Conservation (phyloP, 2,797 vertebrate species). For the Alcedo quadribrachys region DNA sequence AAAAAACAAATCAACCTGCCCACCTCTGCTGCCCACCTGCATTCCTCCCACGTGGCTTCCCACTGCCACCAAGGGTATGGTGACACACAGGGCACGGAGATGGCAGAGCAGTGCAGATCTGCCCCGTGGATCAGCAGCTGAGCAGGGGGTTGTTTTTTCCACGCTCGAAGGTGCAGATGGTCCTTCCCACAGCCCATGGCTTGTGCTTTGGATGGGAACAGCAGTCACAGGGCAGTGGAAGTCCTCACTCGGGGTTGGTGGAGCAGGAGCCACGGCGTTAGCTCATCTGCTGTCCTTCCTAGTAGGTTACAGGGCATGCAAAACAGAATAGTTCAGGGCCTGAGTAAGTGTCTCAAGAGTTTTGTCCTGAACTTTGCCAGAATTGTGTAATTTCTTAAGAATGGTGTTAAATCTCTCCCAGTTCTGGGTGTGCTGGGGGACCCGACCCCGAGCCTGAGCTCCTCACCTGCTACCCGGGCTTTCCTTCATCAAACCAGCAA, state of each 20-base stretch:
- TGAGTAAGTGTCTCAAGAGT: not conserved
- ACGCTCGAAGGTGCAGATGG: accelerated
- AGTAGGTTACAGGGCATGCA: not conserved
- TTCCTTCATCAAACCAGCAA: not conserved
- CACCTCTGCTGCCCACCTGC: not conserved
- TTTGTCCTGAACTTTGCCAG: not conserved
- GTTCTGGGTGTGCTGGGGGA: accelerated
- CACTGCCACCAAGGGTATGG: not conserved
- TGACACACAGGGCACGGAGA: accelerated
- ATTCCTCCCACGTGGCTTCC: not conserved
- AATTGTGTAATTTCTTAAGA: not conserved
- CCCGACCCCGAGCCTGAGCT: accelerated
- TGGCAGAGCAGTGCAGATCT: accelerated
- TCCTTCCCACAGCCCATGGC: not conserved
- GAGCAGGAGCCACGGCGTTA: not conserved
- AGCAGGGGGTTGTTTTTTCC: accelerated
- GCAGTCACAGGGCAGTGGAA: accelerated
- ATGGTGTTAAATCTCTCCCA: not conserved
- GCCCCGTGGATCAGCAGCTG: not conserved
- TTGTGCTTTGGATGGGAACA: not conserved
- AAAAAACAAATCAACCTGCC: not conserved
- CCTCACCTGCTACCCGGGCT: not conserved
- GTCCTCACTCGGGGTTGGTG: accelerated
- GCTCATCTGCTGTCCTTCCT: not conserved
- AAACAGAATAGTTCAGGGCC: not conserved